Evolutionary conservation across 2,888 invertebrate species (phyloP).

Genomic region (Drymonia ruficornis): DNA sequence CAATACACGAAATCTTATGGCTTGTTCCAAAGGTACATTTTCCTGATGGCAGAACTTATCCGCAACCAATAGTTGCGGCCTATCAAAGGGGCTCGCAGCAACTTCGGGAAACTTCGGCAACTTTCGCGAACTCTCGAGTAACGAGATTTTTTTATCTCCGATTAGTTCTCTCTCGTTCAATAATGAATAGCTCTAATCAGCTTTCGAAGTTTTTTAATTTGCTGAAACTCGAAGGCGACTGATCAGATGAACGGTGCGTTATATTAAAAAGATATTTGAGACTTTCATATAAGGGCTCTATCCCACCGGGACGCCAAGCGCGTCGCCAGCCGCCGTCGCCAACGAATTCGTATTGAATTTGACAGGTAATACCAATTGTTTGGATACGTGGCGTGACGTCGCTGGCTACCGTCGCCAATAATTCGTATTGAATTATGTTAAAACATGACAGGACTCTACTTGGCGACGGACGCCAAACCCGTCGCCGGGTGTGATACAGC

Average conservation of each 20-base stretch:
- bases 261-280: constrained; percentile 23
- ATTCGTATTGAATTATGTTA: too few species aligned
- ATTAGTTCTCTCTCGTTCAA: constrained; percentile 52
- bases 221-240: constrained; percentile 20
- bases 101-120: constrained; percentile 44
- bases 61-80: constrained; percentile 64
- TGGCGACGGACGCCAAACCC: too few species aligned
- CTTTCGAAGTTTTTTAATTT: constrained; percentile 48
- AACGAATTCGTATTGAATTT: too few species aligned
- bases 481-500: too few species aligned
- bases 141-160: constrained; percentile 58
- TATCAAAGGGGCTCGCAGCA: constrained; percentile 38
- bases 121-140: constrained; percentile 47
- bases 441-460: too few species aligned
- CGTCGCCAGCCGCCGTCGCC: too few species aligned
- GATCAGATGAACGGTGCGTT: constrained; percentile 21
- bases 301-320: too few species aligned
- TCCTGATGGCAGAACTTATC: constrained; percentile 55
- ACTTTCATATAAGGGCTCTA: too few species aligned
- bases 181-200: constrained; percentile 59
- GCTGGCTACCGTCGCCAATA: too few species aligned
- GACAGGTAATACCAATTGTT: too few species aligned
- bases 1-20: neutral
- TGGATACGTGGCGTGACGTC: too few species aligned
- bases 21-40: constrained; percentile 43